phyloP scores from a whole-genome alignment of 2,113 vertebrate species.

The Maccullochella peelii region DNA sequence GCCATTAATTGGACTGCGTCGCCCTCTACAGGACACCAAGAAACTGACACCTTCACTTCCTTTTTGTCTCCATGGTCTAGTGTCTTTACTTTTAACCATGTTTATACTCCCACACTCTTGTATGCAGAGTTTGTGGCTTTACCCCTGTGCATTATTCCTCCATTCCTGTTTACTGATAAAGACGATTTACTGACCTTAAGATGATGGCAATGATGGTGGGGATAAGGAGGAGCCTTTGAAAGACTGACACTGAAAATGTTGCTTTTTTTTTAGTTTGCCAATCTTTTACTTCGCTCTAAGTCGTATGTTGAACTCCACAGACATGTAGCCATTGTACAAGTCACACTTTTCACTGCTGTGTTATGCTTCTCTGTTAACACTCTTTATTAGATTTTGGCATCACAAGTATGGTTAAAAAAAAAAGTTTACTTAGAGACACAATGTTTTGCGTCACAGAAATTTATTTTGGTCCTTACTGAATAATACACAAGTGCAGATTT shows the following conservation, averaged over 20 bases:
- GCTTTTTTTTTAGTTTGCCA: slow-evolving; percentile 21
- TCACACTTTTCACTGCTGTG: neutral
- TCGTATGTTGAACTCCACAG: slow-evolving; percentile 28
- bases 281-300: slow-evolving; percentile 5
- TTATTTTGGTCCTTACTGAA: slow-evolving; percentile 25
- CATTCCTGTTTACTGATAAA: slow-evolving; percentile 24
- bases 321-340: slow-evolving; percentile 40
- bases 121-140: slow-evolving; percentile 26
- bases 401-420: neutral
- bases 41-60: slow-evolving; percentile 58
- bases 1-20: slow-evolving; percentile 60
- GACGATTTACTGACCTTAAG: slow-evolving; percentile 25
- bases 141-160: slow-evolving; percentile 50
- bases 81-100: slow-evolving; percentile 37
- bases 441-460: neutral
- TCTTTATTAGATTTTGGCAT: neutral
- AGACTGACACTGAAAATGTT: slow-evolving; percentile 25
- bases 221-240: slow-evolving; percentile 13
- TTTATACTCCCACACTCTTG: slow-evolving; percentile 24
- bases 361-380: neutral
- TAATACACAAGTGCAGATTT: slow-evolving; percentile 19
- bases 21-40: slow-evolving; percentile 73
- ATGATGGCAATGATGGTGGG: neutral
- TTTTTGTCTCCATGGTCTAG: neutral
- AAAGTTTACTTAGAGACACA: neutral